Evolutionary conservation across 2,888 invertebrate species (phyloP), one percentile per base, ranked within the genome.

Genomic region (Metacarcinus magister): DNA sequence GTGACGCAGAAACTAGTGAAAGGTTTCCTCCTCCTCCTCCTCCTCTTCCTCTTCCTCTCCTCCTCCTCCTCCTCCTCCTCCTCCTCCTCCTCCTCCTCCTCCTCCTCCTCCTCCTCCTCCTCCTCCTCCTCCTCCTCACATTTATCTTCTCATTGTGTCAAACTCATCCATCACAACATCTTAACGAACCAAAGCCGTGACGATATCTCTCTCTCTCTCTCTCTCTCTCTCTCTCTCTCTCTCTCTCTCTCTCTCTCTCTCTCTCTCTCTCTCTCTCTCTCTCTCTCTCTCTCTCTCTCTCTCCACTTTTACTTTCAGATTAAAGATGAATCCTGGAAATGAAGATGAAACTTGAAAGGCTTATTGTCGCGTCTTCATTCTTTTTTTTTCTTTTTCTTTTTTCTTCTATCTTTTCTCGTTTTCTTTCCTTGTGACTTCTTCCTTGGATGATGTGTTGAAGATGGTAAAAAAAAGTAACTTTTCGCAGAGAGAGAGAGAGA

Each of bases 151-250:
- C 32, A 82, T 82, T 82, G 16, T 82, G 32, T 82, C 82, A 32
- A 32, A 82, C 32, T 82, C 82, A 82, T 82, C 82, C 82, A 82
- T 82, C 82, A 82, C 32, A 82, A 82, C 82, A 82, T 32, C 82
- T 82, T 82, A 82, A 4, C 32, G 28, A 82, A 32, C 32, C 32
- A 82, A 28, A 82, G 32, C 82, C 82, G 32, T 82, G 82, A 82
- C 32, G 82, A 82, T 8, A 32, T 82, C 32, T 32, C 82, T 82
- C 32, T 82, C 82, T 82, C 82, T 82, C 82, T 32, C 32, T 82
- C 67, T 32, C 32, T 82, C 82, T 82, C 32, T 82, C 82, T 32
- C 32, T 82, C 32, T 82, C 82, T 82, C 28, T 82, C 82, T 82
- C 82, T 82, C 82, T 82, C 32, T 67, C 82, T 82, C 32, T 32